A percentile compares a stretch with the other conserved stretches of the same genome.
Conservation (phyloP, 2,888 invertebrate species). For the Drosophila affinis region DNA sequence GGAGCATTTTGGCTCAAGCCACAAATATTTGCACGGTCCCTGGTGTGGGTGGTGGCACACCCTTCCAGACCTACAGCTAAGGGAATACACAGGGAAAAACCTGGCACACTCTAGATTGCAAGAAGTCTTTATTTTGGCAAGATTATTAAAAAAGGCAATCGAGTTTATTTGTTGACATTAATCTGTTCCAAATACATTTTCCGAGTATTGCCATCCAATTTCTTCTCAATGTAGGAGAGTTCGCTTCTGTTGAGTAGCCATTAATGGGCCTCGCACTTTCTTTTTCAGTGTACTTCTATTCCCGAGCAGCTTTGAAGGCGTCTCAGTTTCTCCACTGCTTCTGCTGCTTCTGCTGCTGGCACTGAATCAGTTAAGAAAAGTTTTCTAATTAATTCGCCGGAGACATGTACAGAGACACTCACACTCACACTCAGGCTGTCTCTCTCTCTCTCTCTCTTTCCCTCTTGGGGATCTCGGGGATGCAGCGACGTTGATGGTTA, state of each 20-base stretch:
- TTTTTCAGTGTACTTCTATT: slow-evolving; percentile 27
- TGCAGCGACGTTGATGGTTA: slow-evolving; percentile 50
- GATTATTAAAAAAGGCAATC: too few relatives aligned
- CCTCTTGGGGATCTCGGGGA: neutral
- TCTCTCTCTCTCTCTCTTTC: neutral
- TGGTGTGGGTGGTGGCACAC: slow-evolving; percentile 15
- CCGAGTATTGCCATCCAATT: neutral
- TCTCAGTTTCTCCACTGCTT: slow-evolving; percentile 42
- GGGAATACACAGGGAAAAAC: neutral
- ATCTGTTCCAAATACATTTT: neutral
- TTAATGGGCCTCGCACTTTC: neutral
- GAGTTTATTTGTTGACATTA: neutral
- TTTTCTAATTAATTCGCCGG: slow-evolving; percentile 80
- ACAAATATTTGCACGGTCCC: slow-evolving; percentile 60
- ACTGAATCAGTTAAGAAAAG: slow-evolving; percentile 79
- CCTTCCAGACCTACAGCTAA: neutral
- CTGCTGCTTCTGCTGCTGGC: slow-evolving; percentile 55
- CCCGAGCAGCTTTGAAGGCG: slow-evolving; percentile 51
- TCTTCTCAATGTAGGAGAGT: neutral
- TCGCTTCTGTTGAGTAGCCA: neutral
- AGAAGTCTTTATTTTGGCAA: too few relatives aligned
- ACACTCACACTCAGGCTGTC: slow-evolving; percentile 19
- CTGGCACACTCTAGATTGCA: neutral
- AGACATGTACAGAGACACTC: slow-evolving; percentile 54
- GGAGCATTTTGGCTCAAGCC: slow-evolving; percentile 58